A percentile compares a stretch with the other conserved stretches of the same genome.
These are phyloP conservation scores for Tenthredo scrophulariae DNA, from an alignment of 2,888 invertebrate genomes.

Conservation along the genomic window DNA sequence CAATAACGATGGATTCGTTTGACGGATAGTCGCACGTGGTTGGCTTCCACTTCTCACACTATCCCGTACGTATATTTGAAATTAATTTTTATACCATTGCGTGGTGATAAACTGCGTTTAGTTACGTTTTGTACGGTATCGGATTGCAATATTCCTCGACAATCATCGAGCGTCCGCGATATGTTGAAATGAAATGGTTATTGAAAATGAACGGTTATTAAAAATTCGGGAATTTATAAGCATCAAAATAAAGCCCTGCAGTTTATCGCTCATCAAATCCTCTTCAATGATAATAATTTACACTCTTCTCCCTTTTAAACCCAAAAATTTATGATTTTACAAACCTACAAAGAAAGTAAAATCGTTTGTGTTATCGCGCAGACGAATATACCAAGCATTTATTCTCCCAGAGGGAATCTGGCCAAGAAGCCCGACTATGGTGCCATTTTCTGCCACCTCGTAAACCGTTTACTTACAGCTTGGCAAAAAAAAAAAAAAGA, in stretches of 20 bases:
- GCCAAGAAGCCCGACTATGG: neutral
- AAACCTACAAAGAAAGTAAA: neutral
- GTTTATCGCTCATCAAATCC: neutral
- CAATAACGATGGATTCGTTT: constrained; percentile 40
- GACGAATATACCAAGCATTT: neutral
- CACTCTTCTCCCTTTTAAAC: neutral
- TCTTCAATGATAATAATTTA: neutral
- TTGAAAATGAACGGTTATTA: too few species aligned
- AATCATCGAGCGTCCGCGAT: neutral
- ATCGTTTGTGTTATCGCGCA: neutral
- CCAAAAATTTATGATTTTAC: neutral
- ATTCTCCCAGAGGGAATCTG: neutral
- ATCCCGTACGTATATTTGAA: neutral
- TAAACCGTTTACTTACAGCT: constrained; percentile 19
- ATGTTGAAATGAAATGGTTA: neutral
- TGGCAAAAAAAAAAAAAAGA: neutral
- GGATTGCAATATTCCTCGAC: neutral
- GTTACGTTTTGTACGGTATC: neutral
- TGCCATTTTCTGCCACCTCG: constrained; percentile 10
- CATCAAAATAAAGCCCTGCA: neutral
- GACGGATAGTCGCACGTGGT: constrained; percentile 42
- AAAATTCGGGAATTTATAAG: neutral
- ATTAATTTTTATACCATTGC: constrained; percentile 18
- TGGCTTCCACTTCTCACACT: constrained; percentile 2
- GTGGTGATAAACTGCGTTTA: neutral